A percentile compares a stretch with the other conserved stretches of the same genome.
Evolutionary conservation across 37 sponge, comb jelly and placozoan species (phyloP).

Genomic region (Geodia barretti): DNA sequence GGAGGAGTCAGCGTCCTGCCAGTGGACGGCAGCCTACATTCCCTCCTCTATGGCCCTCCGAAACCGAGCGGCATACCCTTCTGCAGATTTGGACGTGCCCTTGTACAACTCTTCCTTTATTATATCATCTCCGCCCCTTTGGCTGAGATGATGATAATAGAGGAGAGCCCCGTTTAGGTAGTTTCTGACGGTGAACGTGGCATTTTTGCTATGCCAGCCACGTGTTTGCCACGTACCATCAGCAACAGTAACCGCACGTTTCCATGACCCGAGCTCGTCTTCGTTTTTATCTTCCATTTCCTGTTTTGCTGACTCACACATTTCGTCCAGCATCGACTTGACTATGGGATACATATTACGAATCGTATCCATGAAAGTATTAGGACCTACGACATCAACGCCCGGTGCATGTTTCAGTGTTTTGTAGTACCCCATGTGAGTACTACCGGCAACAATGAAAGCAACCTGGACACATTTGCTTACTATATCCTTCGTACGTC

Average conservation of each 20-base stretch:
- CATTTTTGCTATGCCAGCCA: conserved; percentile 23
- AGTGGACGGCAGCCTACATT: conserved; percentile 3
- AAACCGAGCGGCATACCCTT: conserved; percentile 17
- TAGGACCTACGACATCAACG: neutral
- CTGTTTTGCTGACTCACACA: neutral
- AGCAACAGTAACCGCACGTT: conserved; percentile 19
- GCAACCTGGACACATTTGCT: conserved; percentile 8
- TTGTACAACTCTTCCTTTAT: conserved; percentile 17
- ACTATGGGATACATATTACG: neutral
- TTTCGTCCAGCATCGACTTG: conserved; percentile 5
- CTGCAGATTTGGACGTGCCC: conserved; percentile 33
- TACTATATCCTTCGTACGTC: too few species aligned
- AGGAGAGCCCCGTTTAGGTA: conserved; percentile 18
- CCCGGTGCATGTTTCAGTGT: neutral
- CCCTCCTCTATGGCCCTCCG: conserved; percentile 27
- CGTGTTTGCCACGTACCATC: conserved; percentile 32
- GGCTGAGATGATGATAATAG: conserved; percentile 29
- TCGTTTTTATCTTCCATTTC: neutral
- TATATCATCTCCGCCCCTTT: conserved; percentile 9
- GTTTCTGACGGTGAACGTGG: conserved; percentile 27
- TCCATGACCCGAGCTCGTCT: conserved; percentile 13
- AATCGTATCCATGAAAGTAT: neutral
- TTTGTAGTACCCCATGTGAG: conserved; percentile 21
- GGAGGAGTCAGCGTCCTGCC: conserved; percentile 54
- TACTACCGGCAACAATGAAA: conserved; percentile 15